Evolutionary conservation across 2,113 vertebrate species (phyloP).

Genomic region (Otis tarda): DNA sequence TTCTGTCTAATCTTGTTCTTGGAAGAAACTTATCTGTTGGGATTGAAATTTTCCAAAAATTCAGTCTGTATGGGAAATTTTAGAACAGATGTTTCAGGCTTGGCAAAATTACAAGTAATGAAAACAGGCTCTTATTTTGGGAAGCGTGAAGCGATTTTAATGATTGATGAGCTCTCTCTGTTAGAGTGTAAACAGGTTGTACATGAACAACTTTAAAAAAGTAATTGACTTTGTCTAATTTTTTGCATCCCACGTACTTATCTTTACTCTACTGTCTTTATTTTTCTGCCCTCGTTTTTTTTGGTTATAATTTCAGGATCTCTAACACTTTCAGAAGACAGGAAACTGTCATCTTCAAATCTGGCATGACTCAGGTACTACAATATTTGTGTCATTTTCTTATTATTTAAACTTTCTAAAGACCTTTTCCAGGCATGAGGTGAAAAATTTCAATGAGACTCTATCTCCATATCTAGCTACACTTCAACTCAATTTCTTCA

Average conservation of each 20-base stretch:
- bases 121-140: not conserved
- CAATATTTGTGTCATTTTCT: slow-evolving; percentile 12
- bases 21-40: slow-evolving; percentile 19
- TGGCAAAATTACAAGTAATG: slow-evolving; percentile 11
- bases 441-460: slow-evolving; percentile 1
- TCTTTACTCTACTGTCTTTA: not conserved
- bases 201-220: not conserved
- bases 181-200: not conserved
- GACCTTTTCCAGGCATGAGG: slow-evolving; percentile 1
- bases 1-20: slow-evolving; percentile 13
- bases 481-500: slow-evolving; percentile 40
- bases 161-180: not conserved
- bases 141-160: not conserved
- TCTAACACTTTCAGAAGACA: not conserved
- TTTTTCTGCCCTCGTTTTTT: not conserved
- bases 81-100: slow-evolving; percentile 30
- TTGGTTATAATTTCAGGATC: not conserved
- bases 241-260: not conserved
- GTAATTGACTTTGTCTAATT: not conserved
- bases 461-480: not conserved
- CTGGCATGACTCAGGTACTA: not conserved
- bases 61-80: slow-evolving; percentile 2
- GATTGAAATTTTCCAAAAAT: slow-evolving; percentile 39
- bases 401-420: slow-evolving; percentile 27
- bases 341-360: slow-evolving; percentile 6